Base-by-base conservation (phyloP, 1,140 invertebrate species). In the Drosophila tsacasi region DNA sequence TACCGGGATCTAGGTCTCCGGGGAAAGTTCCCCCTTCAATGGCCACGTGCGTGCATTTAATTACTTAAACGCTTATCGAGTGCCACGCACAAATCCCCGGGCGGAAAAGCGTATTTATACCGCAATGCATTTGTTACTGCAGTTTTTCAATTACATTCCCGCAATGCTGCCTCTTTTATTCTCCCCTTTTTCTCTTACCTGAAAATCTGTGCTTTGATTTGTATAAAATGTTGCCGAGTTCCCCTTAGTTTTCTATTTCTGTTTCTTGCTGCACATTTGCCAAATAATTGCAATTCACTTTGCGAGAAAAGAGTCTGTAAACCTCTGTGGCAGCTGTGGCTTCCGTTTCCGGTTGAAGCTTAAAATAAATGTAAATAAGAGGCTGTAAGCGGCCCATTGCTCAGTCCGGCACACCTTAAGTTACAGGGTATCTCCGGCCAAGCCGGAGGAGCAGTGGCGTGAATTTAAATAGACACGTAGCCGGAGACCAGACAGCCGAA, bases 241-340 rank as follows among this genome's bases (percentile, higher is more conserved):
- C 21, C 27, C 42, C 52, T 25, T 5, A 23, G 50, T 50, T 35
- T 46, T 49, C 39, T 49, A 13, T 59, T 46, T 10, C 15, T 35
- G 5, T 25, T 37, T 5, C 30, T 57, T 30, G 66, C 47, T 61
- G 35, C 68, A 54, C 72, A 66, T 66, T 81, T 83, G 65, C 65
- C 76, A 76, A 79, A 83, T 83, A 83, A 76, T 83, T 83, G 63
- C 65, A 83, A 83, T 83, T 83, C 76, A 71, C 76, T 83, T 82
- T 83, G 52, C 71, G 32, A 52, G 35, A 27, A 49, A n/a, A 49
- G 47, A 49, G 27, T 23, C 27, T 30, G 7, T 30, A 3, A 25
- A 10, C 32, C 39, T 15, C 54, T 23, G 13, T 19, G 8, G 58
- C 64, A 63, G 40, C 13, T 25, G n/a, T 21, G 35, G n/a, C 35